These are phyloP conservation scores for Urocitellus parryii DNA, from an alignment of 2,113 vertebrate genomes.

Conservation along the genomic window DNA sequence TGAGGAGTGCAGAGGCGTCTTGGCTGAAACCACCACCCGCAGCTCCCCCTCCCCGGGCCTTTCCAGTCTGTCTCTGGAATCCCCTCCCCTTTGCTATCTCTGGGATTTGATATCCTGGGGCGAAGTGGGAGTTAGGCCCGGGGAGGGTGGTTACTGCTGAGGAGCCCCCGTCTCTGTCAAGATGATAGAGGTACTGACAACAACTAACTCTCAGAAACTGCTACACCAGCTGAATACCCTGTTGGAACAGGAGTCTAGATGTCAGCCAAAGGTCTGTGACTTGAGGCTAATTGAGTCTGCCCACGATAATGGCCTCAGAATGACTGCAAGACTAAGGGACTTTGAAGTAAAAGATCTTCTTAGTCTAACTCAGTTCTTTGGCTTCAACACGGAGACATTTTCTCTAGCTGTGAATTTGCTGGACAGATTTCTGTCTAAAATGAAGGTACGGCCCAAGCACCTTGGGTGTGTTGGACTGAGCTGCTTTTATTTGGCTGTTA, in stretches of 20 bases:
- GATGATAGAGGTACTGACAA: constrained; percentile 93
- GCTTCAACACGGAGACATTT: constrained; percentile 94
- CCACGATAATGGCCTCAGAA: constrained; percentile 94
- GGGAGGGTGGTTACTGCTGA: constrained; percentile 73
- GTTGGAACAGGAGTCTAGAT: constrained; percentile 91
- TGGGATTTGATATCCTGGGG: constrained; percentile 47
- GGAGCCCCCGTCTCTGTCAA: constrained; percentile 53
- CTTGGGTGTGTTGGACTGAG: constrained; percentile 96
- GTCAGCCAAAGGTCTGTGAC: constrained; percentile 94
- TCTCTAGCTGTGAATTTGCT: constrained; percentile 94
- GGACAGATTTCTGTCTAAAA: constrained; percentile 95
- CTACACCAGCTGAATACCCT: constrained; percentile 91
- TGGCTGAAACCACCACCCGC: constrained; percentile 29
- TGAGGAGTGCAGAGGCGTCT: rapidly evolving
- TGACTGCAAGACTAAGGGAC: constrained; percentile 94
- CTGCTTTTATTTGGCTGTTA: constrained; percentile 97
- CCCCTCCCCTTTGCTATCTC: constrained; percentile 8
- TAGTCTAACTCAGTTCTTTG: constrained; percentile 96
- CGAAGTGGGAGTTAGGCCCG: constrained; percentile 78
- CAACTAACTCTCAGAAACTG: constrained; percentile 87
- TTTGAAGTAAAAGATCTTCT: constrained; percentile 96
- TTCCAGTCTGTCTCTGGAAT: constrained; percentile 37
- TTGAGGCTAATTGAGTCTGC: constrained; percentile 93
- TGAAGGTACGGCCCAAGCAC: constrained; percentile 99
- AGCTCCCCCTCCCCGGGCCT: constrained; percentile 77